A percentile compares a stretch with the other conserved stretches of the same genome.
phyloP scores from a whole-genome alignment of 2,888 invertebrate genomes.

The Drosophila atripex region DNA sequence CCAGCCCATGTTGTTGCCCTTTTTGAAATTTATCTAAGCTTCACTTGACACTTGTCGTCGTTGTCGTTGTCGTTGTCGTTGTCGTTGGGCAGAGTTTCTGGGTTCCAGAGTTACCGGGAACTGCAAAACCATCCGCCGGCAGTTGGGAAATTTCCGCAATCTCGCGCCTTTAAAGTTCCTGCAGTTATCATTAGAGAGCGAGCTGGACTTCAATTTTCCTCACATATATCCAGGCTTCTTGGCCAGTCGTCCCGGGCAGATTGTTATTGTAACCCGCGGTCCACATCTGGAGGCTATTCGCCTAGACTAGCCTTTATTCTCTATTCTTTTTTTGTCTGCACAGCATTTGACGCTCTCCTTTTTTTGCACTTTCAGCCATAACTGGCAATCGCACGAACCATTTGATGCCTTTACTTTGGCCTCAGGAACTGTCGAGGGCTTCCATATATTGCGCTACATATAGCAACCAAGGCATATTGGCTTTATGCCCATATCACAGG shows the following conservation, averaged over 20 bases:
- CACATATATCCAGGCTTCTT: constrained; percentile 54
- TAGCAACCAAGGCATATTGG: constrained; percentile 8
- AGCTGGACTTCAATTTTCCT: constrained; percentile 71
- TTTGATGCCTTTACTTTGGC: constrained; percentile 33
- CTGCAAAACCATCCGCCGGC: constrained; percentile 32
- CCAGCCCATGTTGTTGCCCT: constrained; percentile 65
- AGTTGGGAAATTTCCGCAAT: constrained; percentile 70
- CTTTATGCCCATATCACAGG: background rate
- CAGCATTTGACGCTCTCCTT: constrained; percentile 53
- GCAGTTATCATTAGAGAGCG: constrained; percentile 75
- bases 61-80: constrained; percentile 55
- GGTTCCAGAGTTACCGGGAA: constrained; percentile 1
- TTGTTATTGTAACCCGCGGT: constrained; percentile 42
- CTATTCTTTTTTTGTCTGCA: constrained; percentile 11
- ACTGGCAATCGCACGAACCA: constrained; percentile 69
- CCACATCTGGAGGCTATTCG: constrained; percentile 45
- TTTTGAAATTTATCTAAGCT: constrained; percentile 77
- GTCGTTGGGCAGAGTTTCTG: constrained; percentile 22
- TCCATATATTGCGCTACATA: constrained; percentile 27
- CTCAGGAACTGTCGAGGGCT: constrained; percentile 30
- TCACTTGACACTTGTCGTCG: constrained; percentile 75
- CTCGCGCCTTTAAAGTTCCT: constrained; percentile 73
- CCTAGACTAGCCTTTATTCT: constrained; percentile 13
- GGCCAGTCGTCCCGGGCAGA: constrained; percentile 16
- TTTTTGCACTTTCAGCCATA: constrained; percentile 55